Evolutionary conservation across 2,888 invertebrate species (phyloP).

Genomic region (Nysson spinosus): DNA sequence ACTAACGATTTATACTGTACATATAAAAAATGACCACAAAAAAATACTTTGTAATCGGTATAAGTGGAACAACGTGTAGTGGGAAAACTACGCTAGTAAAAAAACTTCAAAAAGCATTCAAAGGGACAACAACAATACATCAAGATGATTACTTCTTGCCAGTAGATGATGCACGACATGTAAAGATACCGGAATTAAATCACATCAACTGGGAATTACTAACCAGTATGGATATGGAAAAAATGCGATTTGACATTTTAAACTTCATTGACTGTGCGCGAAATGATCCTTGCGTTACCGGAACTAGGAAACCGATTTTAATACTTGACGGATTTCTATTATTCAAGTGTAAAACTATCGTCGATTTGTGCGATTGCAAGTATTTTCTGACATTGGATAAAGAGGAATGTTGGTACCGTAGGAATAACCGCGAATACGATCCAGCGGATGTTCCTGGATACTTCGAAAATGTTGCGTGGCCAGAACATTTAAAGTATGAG

Average conservation of each 20-base stretch:
- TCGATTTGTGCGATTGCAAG: constrained; percentile 84
- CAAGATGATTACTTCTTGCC: constrained; percentile 89
- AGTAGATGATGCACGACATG: constrained; percentile 83
- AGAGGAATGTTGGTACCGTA: constrained; percentile 83
- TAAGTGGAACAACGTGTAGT: constrained; percentile 90
- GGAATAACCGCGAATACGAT: constrained; percentile 84
- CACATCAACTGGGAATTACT: constrained; percentile 88
- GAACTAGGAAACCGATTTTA: constrained; percentile 78
- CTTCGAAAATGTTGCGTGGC: constrained; percentile 94
- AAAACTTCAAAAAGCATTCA: constrained; percentile 78
- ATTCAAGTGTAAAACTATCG: constrained; percentile 84
- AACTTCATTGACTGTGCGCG: constrained; percentile 69
- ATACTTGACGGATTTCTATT: constrained; percentile 89
- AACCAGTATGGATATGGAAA: constrained; percentile 85
- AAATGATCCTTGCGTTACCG: constrained; percentile 65
- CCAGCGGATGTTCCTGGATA: constrained; percentile 94
- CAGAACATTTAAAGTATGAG: constrained; percentile 84
- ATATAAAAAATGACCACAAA: constrained; percentile 69
- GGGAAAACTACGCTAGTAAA: constrained; percentile 88
- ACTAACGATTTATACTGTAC: not conserved
- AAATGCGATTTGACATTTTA: constrained; percentile 82
- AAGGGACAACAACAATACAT: constrained; percentile 79
- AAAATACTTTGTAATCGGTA: constrained; percentile 82
- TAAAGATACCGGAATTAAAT: constrained; percentile 81
- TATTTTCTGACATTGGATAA: constrained; percentile 86